phyloP scores from a whole-genome alignment of 2,888 invertebrate genomes.

The Drosophila histrio region DNA sequence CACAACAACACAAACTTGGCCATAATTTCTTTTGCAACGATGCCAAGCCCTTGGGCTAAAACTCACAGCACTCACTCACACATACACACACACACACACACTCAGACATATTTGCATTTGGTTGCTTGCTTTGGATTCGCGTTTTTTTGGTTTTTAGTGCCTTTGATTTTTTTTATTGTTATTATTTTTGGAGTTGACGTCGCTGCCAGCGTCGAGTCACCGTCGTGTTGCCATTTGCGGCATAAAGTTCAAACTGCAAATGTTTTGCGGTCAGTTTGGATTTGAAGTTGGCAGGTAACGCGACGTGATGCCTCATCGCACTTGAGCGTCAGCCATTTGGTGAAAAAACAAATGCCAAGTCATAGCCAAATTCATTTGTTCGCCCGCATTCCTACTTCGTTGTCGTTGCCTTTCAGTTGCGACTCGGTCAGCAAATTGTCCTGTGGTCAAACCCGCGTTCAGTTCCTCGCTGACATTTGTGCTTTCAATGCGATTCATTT shows the following conservation, averaged over 20 bases:
- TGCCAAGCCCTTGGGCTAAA: constrained; percentile 59
- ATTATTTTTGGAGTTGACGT: constrained; percentile 68
- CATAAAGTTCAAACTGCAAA: constrained; percentile 78
- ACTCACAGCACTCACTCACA: constrained; percentile 8
- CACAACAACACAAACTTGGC: constrained; percentile 51
- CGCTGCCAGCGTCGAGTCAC: constrained; percentile 52
- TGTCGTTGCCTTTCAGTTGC: constrained; percentile 2
- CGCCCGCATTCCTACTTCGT: background rate
- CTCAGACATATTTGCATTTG: constrained; percentile 38
- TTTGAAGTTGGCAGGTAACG: constrained; percentile 75
- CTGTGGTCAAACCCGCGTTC: constrained; percentile 22
- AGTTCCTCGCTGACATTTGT: constrained; percentile 12
- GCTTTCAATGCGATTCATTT: constrained; percentile 7
- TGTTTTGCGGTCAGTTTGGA: constrained; percentile 81
- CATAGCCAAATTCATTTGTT: constrained; percentile 24
- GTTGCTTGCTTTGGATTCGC: constrained; percentile 47
- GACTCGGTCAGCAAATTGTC: constrained; percentile 14
- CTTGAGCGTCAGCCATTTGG: constrained; percentile 26
- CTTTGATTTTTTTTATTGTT: constrained; percentile 73
- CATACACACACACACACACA: constrained; percentile 2
- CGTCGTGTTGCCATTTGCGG: constrained; percentile 43
- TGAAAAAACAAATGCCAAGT: constrained; percentile 36
- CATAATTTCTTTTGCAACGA: constrained; percentile 72
- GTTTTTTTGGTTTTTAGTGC: constrained; percentile 61
- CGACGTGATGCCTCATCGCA: constrained; percentile 54